Conservation (phyloP, 1,140 invertebrate genomes). For the Microplitis demolitor region DNA sequence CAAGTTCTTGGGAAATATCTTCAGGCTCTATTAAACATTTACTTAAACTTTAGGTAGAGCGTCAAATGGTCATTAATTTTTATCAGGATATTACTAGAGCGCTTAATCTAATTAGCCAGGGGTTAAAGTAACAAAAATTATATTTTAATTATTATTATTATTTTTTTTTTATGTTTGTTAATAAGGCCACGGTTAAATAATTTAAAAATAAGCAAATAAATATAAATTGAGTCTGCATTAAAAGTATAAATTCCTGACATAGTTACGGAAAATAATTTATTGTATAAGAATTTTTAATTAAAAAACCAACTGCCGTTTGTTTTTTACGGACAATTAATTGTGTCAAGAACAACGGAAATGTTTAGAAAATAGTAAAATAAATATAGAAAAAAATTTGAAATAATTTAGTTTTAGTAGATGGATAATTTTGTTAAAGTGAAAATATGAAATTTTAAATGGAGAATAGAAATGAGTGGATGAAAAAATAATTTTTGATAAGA, state of each 20-base stretch:
- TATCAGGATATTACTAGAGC: constrained; percentile 24
- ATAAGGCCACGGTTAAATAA: neutral
- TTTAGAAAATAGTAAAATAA: too few relatives aligned
- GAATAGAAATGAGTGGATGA: neutral
- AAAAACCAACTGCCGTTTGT: too few relatives aligned
- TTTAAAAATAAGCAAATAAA: too few relatives aligned
- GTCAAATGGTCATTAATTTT: constrained; percentile 24
- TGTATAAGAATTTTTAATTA: too few relatives aligned
- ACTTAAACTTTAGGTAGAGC: constrained; percentile 13
- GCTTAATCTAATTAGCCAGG: constrained; percentile 21
- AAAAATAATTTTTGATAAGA: neutral
- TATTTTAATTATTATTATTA: neutral
- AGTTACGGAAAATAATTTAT: too few relatives aligned
- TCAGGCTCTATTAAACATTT: constrained; percentile 19
- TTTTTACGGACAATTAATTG: too few relatives aligned
- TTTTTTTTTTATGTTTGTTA: neutral
- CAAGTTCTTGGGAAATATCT: neutral
- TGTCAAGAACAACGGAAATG: too few relatives aligned
- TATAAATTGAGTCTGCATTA: too few relatives aligned
- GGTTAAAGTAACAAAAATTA: neutral
- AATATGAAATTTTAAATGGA: neutral
- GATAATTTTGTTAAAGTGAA: too few relatives aligned
- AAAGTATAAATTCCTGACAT: too few relatives aligned
- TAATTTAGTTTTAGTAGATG: too few relatives aligned
- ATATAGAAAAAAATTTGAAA: too few relatives aligned